These are phyloP conservation scores for Apostichopus leukothele DNA, from an alignment of 53 echinoderm and acorn worm genomes.

Conservation along the genomic window DNA sequence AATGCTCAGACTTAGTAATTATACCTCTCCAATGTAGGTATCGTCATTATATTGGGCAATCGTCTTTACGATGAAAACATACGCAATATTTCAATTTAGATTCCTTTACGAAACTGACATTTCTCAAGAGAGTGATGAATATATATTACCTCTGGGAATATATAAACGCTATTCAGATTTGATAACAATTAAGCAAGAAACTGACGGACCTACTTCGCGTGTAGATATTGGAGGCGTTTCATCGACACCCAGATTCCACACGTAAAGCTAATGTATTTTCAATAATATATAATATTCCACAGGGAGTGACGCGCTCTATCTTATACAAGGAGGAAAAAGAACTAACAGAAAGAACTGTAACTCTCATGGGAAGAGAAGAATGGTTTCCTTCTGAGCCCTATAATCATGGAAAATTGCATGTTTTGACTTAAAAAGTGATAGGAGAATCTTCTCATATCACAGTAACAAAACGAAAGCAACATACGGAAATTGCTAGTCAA, in stretches of 20 bases:
- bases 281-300: background rate
- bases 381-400: background rate
- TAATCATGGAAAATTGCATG: no score
- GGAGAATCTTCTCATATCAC: background rate
- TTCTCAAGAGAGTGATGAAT: slow-evolving; percentile 41
- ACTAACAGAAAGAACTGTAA: background rate
- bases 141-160: slow-evolving; percentile 24
- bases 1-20: no score
- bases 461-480: background rate
- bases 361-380: background rate
- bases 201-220: slow-evolving; percentile 21
- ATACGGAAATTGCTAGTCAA: no score
- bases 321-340: background rate
- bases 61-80: no score
- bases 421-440: no score
- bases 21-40: no score
- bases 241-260: slow-evolving; percentile 30
- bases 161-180: slow-evolving; percentile 23
- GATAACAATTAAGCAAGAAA: slow-evolving; percentile 27
- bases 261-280: background rate
- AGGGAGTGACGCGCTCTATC: background rate
- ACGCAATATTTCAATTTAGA: no score
- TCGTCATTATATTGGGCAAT: no score
- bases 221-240: background rate
- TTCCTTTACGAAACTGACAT: background rate